Evolutionary conservation across 2,888 invertebrate genomes (phyloP).

Genomic region (Epirrhoe alternata): DNA sequence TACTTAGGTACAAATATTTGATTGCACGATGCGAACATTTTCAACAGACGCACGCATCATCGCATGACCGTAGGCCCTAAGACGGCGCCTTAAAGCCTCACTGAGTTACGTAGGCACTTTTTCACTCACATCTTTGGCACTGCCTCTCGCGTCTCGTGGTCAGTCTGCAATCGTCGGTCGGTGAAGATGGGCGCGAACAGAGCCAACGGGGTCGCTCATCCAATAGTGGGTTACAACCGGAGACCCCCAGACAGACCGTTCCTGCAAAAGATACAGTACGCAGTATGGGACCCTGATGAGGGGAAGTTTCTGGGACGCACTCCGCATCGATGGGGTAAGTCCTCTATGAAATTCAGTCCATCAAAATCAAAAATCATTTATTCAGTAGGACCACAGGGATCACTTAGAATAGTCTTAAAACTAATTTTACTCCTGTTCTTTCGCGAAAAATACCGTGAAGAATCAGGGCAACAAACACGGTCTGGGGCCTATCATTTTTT

Average conservation of each 20-base stretch:
- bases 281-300: conserved; percentile 86
- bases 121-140: conserved; percentile 13
- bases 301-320: conserved; percentile 87
- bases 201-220: conserved; percentile 67
- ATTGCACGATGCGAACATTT: no score
- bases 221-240: conserved; percentile 59
- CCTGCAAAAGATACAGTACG: conserved; percentile 68
- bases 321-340: conserved; percentile 88
- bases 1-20: no score
- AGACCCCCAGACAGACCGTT: conserved; percentile 72
- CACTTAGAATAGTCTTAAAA: no score
- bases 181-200: conserved; percentile 75
- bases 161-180: conserved; percentile 19
- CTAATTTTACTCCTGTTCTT: no score
- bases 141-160: conserved; percentile 5
- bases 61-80: no score
- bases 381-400: no score
- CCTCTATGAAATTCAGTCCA: not conserved
- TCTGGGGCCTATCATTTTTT: no score
- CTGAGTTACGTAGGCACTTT: not conserved
- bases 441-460: no score
- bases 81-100: not conserved
- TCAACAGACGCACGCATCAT: no score
- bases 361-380: no score
- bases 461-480: no score